A percentile compares a stretch with the other conserved stretches of the same genome.
These are phyloP conservation scores for Trimorus sp. DNA, from an alignment of 2,888 invertebrate species.

Conservation along the genomic window DNA sequence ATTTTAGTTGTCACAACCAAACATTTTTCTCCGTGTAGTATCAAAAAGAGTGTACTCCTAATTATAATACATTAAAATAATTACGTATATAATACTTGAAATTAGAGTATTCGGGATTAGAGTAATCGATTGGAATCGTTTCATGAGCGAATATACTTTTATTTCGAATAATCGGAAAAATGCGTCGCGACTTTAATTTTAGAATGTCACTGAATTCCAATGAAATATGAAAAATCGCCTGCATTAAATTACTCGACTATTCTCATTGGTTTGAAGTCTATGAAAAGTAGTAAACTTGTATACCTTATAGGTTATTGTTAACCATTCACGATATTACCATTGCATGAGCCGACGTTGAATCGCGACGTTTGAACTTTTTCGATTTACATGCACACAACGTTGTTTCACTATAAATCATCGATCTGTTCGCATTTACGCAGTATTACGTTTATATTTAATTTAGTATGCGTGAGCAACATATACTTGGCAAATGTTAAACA, in stretches of 20 bases:
- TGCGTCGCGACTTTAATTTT: background rate
- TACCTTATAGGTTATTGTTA: constrained; percentile 41
- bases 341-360: constrained; percentile 55
- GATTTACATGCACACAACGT: constrained; percentile 53
- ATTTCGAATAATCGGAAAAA: too few species aligned
- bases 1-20: too few species aligned
- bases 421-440: constrained; percentile 51
- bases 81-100: too few species aligned
- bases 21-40: too few species aligned
- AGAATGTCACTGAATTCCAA: background rate
- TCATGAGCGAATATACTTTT: too few species aligned
- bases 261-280: constrained; percentile 37
- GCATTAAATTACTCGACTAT: constrained; percentile 21
- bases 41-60: too few species aligned
- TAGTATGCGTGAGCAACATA: constrained; percentile 55
- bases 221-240: constrained; percentile 6
- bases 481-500: constrained; percentile 55
- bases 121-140: too few species aligned
- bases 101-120: too few species aligned
- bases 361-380: constrained; percentile 60
- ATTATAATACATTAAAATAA: too few species aligned
- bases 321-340: constrained; percentile 53
- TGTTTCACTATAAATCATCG: constrained; percentile 57
- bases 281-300: constrained; percentile 33
- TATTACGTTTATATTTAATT: constrained; percentile 62